Conservation (phyloP, 2,888 invertebrate genomes). For the Limenitis camilla region DNA sequence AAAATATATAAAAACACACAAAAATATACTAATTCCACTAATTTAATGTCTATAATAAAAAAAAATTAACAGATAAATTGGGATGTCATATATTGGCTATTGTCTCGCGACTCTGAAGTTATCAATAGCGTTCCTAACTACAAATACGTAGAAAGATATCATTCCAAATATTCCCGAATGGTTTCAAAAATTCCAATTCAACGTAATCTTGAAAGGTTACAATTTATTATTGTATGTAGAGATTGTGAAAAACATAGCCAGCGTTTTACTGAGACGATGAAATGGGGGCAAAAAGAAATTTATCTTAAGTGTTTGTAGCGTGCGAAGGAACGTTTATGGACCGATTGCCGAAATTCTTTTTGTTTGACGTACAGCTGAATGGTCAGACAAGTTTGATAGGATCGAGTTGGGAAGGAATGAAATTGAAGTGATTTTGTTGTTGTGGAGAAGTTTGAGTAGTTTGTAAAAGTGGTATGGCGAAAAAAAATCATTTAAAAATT, state of each 20-base stretch:
- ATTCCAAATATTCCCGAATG: no score
- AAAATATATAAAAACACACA: no score
- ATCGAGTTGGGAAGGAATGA: slow-evolving; percentile 9
- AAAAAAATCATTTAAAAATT: no score
- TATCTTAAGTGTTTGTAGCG: slow-evolving; percentile 17
- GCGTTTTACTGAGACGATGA: slow-evolving; percentile 16
- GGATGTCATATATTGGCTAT: no score
- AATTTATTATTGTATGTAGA: slow-evolving; percentile 21
- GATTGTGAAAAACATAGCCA: slow-evolving; percentile 19
- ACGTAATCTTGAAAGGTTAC: slow-evolving; percentile 9
- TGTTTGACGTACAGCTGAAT: slow-evolving; percentile 17
- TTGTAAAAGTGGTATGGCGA: not conserved
- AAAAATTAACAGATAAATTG: no score
- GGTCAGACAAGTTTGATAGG: slow-evolving; percentile 11
- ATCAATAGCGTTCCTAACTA: no score
- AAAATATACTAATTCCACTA: no score
- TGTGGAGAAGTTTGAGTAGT: not conserved
- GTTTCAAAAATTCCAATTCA: not conserved
- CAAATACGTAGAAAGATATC: no score
- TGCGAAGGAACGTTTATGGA: slow-evolving; percentile 18
- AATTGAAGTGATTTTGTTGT: slow-evolving; percentile 4
- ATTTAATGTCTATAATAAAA: no score
- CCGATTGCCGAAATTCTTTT: slow-evolving; percentile 16
- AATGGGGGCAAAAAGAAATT: slow-evolving; percentile 15
- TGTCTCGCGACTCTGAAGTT: no score